Percentiles rank a stretch among this genome's conserved stretches.
These are phyloP conservation scores for Hermetia illucens DNA, from an alignment of 1,140 invertebrate genomes.

Conservation along the genomic window DNA sequence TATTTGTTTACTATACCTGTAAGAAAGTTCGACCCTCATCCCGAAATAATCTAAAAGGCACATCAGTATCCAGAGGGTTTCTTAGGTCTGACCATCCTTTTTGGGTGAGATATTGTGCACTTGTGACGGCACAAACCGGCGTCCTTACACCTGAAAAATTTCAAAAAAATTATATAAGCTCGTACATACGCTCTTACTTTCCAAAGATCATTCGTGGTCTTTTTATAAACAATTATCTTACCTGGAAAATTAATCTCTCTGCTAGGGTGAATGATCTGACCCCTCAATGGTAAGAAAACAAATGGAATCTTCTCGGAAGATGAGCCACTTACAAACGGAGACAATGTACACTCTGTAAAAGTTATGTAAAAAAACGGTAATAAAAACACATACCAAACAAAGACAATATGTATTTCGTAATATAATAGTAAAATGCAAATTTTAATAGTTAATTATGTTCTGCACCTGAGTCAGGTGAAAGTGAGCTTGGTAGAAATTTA, in stretches of 20 bases:
- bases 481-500: too few species aligned
- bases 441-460: too few species aligned
- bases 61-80: conserved; percentile 57
- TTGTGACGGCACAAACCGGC: conserved; percentile 75
- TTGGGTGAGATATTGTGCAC: conserved; percentile 60
- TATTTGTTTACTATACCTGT: too few species aligned
- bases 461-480: too few species aligned
- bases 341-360: conserved; percentile 64
- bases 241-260: conserved; percentile 69
- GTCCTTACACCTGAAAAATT: conserved; percentile 46
- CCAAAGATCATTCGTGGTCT: not conserved
- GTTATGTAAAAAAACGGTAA: too few species aligned
- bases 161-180: conserved; percentile 1
- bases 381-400: too few species aligned
- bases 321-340: conserved; percentile 58
- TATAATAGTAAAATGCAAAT: too few species aligned
- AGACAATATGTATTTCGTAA: too few species aligned
- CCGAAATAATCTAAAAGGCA: conserved; percentile 62
- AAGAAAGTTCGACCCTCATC: conserved; percentile 68
- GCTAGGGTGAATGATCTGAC: conserved; percentile 74
- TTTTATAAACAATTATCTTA: conserved; percentile 32
- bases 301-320: conserved; percentile 70
- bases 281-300: conserved; percentile 66
- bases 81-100: conserved; percentile 61
- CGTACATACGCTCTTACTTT: too few species aligned